Base-by-base conservation (phyloP, 2,113 vertebrate genomes). In the Tapirus terrestris region DNA sequence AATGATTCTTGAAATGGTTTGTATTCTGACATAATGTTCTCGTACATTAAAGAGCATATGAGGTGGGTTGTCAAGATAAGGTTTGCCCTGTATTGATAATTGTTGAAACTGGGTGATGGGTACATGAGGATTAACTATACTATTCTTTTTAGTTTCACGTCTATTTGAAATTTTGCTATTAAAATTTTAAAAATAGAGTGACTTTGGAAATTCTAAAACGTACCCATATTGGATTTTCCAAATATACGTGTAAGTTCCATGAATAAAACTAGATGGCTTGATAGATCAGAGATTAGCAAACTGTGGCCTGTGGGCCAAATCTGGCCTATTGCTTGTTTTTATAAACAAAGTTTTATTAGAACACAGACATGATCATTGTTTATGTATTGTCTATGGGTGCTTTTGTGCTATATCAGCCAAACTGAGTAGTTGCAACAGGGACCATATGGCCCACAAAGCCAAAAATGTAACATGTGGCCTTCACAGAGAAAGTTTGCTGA, bases 1-100 rank as follows among this genome's bases (percentile, higher is more conserved):
- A 91, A 36, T 95, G 76, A 68, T 79, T 63, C 92, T 68, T 83
- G 70, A 95, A 76, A 63, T 27, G 33, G 25, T 14, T 63, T 91
- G n/a, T 36, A 75, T 91, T 76, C 95, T 48, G 27, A 93, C 51
- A 75, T 27, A 73, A 48, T 48, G 3, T 70, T 88, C 60, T 65
- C 53, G 82, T 56, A 48, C 39, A 70, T 60, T 76, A n/a, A 87
- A 86, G 23, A 73, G 5, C 33, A 33, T 29, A 51, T 58, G 27
- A 25, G 53, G 36, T 4, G 18, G 6, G 6, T 72, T 1, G 1
- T 65, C 63, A 73, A 87, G 75, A 27, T 73, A 82, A 89, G 45
- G 89, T 61, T 85, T 89, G 73, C 39, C 60, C 82, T 73, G 36
- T 92, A 61, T 43, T 63, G 21, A 36, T 53, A 79, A 73, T 31